These are phyloP conservation scores for Alfaro cultratus DNA, from an alignment of 2,797 vertebrate species.

Conservation along the genomic window DNA sequence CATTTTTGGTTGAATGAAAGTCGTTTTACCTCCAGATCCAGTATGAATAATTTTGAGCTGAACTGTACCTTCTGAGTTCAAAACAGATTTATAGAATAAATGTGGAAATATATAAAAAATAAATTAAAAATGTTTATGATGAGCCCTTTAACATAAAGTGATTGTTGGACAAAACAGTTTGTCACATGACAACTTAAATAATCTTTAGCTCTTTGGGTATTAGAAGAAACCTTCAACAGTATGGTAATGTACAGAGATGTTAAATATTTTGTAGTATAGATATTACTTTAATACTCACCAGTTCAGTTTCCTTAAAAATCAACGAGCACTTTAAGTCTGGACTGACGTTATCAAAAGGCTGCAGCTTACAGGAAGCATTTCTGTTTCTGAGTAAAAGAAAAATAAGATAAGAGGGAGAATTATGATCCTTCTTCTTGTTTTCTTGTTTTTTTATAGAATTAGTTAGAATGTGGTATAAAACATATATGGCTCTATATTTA, in stretches of 20 bases:
- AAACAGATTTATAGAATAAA: background rate
- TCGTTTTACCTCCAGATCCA: too few species aligned
- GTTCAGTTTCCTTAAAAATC: accelerated
- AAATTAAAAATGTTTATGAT: background rate
- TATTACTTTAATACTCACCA: background rate
- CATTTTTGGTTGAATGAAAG: background rate
- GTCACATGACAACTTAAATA: background rate
- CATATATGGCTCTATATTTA: background rate
- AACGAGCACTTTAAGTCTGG: conserved; percentile 35
- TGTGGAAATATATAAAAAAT: background rate
- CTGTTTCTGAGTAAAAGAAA: accelerated
- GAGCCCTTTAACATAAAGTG: background rate
- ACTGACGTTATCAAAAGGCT: conserved; percentile 13
- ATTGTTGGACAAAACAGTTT: background rate
- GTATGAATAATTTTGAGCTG: too few species aligned
- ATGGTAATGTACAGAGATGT: background rate
- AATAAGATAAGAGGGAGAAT: background rate
- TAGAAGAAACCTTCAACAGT: background rate
- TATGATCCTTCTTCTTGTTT: background rate
- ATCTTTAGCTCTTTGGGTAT: background rate
- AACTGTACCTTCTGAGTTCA: background rate
- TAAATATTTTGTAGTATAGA: background rate
- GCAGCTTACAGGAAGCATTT: conserved; percentile 21
- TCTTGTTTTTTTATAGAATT: background rate
- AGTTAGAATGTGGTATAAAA: background rate